Evolutionary conservation across 30 jellyfish, hydroid and myxozoan genomes (phyloP).

Genomic region (Mastigias papua): DNA sequence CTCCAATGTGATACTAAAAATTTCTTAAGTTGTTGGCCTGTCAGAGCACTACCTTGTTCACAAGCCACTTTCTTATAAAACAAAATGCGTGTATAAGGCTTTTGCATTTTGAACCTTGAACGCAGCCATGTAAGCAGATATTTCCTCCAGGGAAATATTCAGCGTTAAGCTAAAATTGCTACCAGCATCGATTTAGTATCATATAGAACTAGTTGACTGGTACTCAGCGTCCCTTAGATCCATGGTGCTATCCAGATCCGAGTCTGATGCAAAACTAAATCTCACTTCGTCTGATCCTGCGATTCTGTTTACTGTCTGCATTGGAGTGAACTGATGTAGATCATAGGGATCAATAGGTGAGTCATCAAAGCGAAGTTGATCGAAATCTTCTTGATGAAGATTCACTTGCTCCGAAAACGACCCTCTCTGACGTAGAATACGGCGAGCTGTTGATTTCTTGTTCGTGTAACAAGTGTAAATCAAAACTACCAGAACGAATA

Average conservation of each 20-base stretch:
- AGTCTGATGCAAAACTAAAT: slow-evolving; percentile 28
- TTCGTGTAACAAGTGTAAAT: slow-evolving; percentile 42
- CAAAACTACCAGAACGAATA: slow-evolving; percentile 13
- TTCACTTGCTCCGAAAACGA: slow-evolving; percentile 30
- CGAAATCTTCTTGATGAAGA: slow-evolving; percentile 19
- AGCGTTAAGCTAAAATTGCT: background rate
- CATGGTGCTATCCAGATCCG: slow-evolving; percentile 14
- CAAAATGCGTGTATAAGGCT: no score
- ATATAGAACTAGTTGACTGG: slow-evolving; percentile 11
- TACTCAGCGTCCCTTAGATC: slow-evolving; percentile 3
- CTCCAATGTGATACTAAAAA: no score
- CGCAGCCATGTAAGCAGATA: background rate
- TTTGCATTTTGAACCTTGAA: no score
- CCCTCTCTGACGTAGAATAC: slow-evolving; percentile 1
- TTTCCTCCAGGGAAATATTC: background rate
- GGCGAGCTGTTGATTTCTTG: slow-evolving; percentile 16
- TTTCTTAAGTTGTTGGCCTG: no score
- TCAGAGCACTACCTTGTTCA: no score
- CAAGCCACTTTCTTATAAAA: no score
- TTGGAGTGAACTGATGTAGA: background rate
- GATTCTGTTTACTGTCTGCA: background rate
- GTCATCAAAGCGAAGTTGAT: background rate
- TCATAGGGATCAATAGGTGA: background rate
- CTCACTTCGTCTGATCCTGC: slow-evolving; percentile 9
- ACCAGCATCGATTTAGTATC: background rate